Base-by-base conservation (phyloP, 1,140 invertebrate genomes). In the Marisa cornuarietis region DNA sequence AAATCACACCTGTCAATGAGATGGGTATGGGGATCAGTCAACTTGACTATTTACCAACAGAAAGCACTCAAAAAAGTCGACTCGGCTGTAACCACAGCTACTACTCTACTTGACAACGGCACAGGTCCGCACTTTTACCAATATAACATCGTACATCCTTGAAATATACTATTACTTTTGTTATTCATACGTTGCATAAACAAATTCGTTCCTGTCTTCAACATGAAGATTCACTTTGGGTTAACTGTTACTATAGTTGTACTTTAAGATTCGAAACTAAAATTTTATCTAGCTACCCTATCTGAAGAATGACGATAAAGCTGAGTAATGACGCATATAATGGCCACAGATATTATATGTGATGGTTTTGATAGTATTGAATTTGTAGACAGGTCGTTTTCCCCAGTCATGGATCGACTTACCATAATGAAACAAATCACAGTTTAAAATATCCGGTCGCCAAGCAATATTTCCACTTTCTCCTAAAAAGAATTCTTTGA, bases 391-490 rank as follows among this genome's bases (percentile, higher is more conserved):
- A 42, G 2, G 31, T 42, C 1, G 0, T 42, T 42, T 42, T 42
- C 2, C 6, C 31, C 31, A 42, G 31, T 42, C n/a, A n/a, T n/a
- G 20, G 22, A 14, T 54, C 22, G 49, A 76, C 77, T 61, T 72
- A 78, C 78, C 81, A 75, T 78, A 82, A 78, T 82, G 81, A 51
- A 82, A 82, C 42, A 82, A 74, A 26, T 82, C 81, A 73, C 81
- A 82, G 24, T 69, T 80, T 54, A 79, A 54, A 51, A 79, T 82
- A 58, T 80, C 79, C 20, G 81, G 81, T 49, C 81, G 73, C 81
- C 81, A 82, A 31, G 76, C 78, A 72, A 80, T 75, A 66, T 82
- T 79, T 11, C 72, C 66, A 22, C 75, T 79, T n/a, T 79, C 63
- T 16, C 66, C 79, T 26, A 80, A n/a, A 63, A 82, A 82, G 16